Conservation (phyloP, 2,797 vertebrate species). For the Peromyscus attwateri region DNA sequence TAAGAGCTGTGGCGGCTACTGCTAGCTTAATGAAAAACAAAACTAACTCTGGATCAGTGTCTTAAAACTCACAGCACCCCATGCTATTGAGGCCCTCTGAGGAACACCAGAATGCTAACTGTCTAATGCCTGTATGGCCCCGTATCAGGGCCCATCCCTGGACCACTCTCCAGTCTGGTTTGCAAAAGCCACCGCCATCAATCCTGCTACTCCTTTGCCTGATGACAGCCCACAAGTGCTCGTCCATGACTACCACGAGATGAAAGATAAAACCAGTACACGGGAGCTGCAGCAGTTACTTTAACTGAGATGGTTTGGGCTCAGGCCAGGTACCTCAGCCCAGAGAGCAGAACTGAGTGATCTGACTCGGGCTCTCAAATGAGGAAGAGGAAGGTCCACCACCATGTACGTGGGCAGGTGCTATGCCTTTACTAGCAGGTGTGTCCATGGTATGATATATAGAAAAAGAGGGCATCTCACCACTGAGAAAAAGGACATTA, state of each 20-base stretch:
- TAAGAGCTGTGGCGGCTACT: background rate
- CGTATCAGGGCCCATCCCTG: background rate
- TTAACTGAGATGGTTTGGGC: background rate
- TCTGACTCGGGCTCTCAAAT: background rate
- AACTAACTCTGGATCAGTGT: background rate
- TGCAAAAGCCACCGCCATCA: background rate
- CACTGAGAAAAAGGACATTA: background rate
- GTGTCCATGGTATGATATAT: too few species aligned
- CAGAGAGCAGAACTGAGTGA: background rate
- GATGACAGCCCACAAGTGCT: background rate
- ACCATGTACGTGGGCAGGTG: too few species aligned
- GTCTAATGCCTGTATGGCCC: background rate
- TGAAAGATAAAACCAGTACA: background rate
- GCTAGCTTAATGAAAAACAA: background rate
- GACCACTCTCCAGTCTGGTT: background rate
- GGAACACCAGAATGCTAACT: background rate
- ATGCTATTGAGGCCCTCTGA: background rate
- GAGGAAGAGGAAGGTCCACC: background rate
- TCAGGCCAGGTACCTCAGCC: background rate
- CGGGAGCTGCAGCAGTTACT: background rate
- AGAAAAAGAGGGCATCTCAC: background rate
- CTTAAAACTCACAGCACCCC: background rate
- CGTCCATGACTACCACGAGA: background rate
- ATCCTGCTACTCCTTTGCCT: background rate
- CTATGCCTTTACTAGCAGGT: background rate